phyloP scores from a whole-genome alignment of 2,113 vertebrate species.

The Anoplopoma fimbria region DNA sequence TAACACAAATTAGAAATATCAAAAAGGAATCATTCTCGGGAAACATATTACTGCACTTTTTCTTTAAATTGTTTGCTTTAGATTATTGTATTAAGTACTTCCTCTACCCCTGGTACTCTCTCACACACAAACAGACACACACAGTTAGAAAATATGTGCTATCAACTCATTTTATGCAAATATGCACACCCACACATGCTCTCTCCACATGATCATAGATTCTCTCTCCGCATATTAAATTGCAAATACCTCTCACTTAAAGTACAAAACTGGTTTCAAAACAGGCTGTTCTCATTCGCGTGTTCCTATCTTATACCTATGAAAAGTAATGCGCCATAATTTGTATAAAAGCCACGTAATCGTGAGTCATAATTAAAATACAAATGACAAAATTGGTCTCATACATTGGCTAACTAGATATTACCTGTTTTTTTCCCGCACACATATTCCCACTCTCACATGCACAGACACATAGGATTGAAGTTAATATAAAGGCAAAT shows the following conservation, averaged over 20 bases:
- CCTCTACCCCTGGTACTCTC: not conserved
- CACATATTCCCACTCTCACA: not conserved
- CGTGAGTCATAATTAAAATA: not conserved
- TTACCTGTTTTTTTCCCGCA: not conserved
- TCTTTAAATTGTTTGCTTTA: not conserved
- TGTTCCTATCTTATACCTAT: not conserved
- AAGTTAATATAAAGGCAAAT: not conserved
- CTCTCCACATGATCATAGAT: not conserved
- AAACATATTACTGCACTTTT: not conserved
- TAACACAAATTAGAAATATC: too few species aligned
- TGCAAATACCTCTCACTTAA: not conserved
- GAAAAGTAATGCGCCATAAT: not conserved
- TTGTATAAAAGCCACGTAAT: not conserved
- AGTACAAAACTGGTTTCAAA: not conserved
- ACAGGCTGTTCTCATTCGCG: not conserved
- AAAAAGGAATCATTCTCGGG: not conserved
- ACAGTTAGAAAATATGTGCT: not conserved
- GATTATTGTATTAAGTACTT: not conserved
- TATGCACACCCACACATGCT: not conserved
- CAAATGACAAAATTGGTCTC: not conserved
- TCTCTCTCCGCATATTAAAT: not conserved
- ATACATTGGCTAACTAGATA: not conserved
- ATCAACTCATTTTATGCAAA: not conserved
- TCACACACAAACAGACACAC: not conserved
- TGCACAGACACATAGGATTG: not conserved